phyloP scores from a whole-genome alignment of 1,140 invertebrate genomes.

The Melanaphis sacchari region DNA sequence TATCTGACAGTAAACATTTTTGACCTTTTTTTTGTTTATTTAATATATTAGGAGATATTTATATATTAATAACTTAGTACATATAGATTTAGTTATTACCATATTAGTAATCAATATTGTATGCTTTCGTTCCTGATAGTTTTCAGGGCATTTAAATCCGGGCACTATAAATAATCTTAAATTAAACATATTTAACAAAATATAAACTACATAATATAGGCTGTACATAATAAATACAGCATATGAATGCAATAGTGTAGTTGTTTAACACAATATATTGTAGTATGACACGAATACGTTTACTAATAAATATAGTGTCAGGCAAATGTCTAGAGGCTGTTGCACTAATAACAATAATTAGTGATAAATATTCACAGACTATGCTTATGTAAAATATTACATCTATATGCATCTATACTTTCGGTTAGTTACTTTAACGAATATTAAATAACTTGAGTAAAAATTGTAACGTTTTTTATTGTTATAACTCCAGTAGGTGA shows the following conservation, averaged over 20 bases:
- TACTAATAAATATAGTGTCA: background rate
- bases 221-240: background rate
- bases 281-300: background rate
- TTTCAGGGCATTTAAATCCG: background rate
- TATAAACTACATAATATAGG: background rate
- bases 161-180: background rate
- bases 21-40: background rate
- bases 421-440: background rate
- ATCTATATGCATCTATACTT: background rate
- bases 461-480: background rate
- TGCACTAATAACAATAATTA: slow-evolving; percentile 20
- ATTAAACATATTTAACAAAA: slow-evolving; percentile 1
- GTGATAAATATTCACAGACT: slow-evolving; percentile 11
- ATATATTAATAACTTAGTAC: background rate
- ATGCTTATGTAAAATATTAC: background rate
- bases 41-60: background rate
- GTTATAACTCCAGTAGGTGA: background rate
- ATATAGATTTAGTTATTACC: background rate
- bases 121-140: background rate
- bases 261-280: background rate
- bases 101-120: background rate
- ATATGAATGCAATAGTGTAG: background rate
- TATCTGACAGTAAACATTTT: background rate
- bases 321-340: background rate
- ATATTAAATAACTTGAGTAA: background rate